Evolutionary conservation across 2,888 invertebrate species (phyloP), one percentile per base, ranked within the genome.

Genomic region (Amblyjoppa fuscipennis): DNA sequence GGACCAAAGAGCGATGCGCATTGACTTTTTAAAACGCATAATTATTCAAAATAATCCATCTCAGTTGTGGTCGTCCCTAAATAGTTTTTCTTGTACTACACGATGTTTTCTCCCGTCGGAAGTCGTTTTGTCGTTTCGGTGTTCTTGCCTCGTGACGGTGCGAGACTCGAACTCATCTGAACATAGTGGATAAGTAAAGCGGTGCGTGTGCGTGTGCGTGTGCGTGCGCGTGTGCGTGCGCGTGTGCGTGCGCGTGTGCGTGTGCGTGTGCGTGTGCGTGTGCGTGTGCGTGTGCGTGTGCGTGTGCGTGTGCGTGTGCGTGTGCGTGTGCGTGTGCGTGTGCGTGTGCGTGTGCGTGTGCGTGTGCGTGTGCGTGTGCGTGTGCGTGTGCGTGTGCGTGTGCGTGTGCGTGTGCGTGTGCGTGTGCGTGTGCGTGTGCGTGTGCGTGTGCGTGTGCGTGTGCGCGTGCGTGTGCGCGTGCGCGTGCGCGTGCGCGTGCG

Each of bases 1-100:
- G 28, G 34, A 25, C 61, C 7, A 64, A 64, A 64, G 5, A 64
- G 31, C 34, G 61, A 64, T 31, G 61, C 61, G 31, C 41, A 11
- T 75, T 7, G 34, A 70, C 61, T 83, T 87, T 88, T 87, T 85
- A 84, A 87, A 88, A 84, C 69, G 83, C 87, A 88, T 87, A 87
- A 87, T 89, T 88, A 88, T 88, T 89, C 85, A 88, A 89, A 88
- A 89, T 89, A 89, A 84, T 89, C 83, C 80, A 86, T 88, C 85
- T 87, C 78, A 83, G 78, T 85, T 83, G 34, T 85, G 79, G 80
- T 87, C 85, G 84, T 87, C 78, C 84, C 81, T 86, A 83, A 87
- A 87, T 85, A 71, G 7, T 34, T 64, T 78, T 82, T 85, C 66
- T 83, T 85, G 83, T 85, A 85, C 85, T 85, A 85, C 85, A 88